Conservation (phyloP, 2,888 invertebrate genomes). For the Vanessa cardui region DNA sequence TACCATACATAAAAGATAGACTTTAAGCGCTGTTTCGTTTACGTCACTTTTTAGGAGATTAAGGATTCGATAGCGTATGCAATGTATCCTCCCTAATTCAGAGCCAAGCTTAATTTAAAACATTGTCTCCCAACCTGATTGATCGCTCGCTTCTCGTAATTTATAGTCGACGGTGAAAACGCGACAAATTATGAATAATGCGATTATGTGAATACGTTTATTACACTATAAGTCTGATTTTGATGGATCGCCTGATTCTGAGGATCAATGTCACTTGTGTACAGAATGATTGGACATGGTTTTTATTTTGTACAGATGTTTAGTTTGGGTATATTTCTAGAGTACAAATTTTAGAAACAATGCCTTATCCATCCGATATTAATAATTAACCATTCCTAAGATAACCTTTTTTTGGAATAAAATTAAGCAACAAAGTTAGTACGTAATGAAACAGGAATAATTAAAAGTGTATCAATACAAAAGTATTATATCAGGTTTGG, state of each 20-base stretch:
- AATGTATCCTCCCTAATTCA: constrained; percentile 41
- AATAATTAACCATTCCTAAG: no score
- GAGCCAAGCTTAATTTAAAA: constrained; percentile 51
- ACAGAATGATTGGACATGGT: background rate
- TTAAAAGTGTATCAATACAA: no score
- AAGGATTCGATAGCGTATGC: constrained; percentile 19
- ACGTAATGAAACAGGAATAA: no score
- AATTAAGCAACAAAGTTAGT: no score
- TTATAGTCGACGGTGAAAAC: constrained; percentile 45
- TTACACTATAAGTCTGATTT: constrained; percentile 47
- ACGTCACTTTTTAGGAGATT: constrained; percentile 17
- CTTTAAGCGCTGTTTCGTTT: background rate
- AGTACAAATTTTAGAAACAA: no score
- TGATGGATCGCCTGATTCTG: constrained; percentile 55
- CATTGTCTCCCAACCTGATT: constrained; percentile 50
- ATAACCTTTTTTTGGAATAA: no score
- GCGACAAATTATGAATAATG: constrained; percentile 68
- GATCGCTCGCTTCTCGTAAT: constrained; percentile 55
- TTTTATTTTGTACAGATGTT: background rate
- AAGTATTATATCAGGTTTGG: no score
- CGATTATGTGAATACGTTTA: constrained; percentile 49
- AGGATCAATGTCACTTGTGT: constrained; percentile 15
- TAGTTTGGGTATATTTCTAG: background rate
- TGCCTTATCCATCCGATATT: no score
- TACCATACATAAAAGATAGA: no score